Evolutionary conservation across 2,888 invertebrate genomes (phyloP).

Genomic region (Caenorhabditis imperialis): DNA sequence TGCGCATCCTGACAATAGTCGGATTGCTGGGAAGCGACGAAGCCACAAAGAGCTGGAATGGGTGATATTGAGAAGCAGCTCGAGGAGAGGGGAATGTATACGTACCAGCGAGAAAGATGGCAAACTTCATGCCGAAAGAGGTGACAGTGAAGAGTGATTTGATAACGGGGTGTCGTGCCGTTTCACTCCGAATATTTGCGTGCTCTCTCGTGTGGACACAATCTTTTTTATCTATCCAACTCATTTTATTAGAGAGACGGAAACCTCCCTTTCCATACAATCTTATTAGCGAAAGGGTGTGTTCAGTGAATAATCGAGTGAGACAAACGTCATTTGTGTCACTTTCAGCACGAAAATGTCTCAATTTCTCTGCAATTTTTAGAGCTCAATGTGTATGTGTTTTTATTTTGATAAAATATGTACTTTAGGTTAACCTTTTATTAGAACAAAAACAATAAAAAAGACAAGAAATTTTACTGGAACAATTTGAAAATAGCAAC

Average conservation of each 20-base stretch:
- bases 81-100: background rate
- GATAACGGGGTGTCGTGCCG: conserved; percentile 23
- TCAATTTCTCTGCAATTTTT: too few relatives aligned
- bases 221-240: conserved; percentile 44
- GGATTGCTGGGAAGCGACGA: conserved; percentile 15
- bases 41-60: conserved; percentile 34
- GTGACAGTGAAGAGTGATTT: conserved; percentile 22
- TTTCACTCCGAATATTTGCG: conserved; percentile 42
- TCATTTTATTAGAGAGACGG: conserved; percentile 53
- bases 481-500: conserved; percentile 11
- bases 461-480: background rate
- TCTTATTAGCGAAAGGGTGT: conserved; percentile 54
- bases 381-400: too few relatives aligned
- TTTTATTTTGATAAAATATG: too few relatives aligned
- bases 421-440: too few relatives aligned
- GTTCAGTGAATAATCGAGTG: conserved; percentile 26
- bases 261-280: conserved; percentile 37
- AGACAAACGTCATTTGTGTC: conserved; percentile 23
- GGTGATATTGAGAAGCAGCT: too few relatives aligned
- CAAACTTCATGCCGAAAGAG: conserved; percentile 51
- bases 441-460: background rate
- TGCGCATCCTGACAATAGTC: conserved; percentile 50
- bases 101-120: conserved; percentile 45
- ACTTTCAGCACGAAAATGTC: too few relatives aligned
- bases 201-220: conserved; percentile 24